These are phyloP conservation scores for Guaruba guarouba DNA, from an alignment of 2,113 vertebrate species.

Conservation along the genomic window DNA sequence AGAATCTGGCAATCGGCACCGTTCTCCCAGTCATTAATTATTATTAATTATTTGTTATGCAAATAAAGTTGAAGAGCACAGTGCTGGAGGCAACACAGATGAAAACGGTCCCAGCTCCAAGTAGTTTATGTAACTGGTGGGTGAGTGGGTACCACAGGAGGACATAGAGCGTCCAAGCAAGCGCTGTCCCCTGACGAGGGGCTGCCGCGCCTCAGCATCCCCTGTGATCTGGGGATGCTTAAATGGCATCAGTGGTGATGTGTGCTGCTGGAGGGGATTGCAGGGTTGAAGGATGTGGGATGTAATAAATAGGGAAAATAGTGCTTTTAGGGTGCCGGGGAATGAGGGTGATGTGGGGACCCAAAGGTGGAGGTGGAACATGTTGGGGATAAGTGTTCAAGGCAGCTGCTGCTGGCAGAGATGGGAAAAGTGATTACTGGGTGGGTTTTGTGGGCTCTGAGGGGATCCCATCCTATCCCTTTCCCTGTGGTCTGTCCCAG, in stretches of 20 bases:
- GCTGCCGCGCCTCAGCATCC: rapidly evolving
- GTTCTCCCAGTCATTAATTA: conserved; percentile 14
- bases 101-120: background rate
- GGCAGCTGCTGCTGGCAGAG: background rate
- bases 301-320: rapidly evolving
- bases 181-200: rapidly evolving
- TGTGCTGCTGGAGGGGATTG: background rate
- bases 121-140: background rate
- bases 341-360: too few species aligned
- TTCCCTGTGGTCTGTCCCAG: background rate
- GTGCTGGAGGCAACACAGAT: background rate
- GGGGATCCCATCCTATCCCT: background rate
- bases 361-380: rapidly evolving
- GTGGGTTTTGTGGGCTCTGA: background rate
- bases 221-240: background rate
- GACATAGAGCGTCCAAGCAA: rapidly evolving
- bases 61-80: conserved; percentile 14
- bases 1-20: conserved; percentile 14
- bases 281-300: background rate
- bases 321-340: background rate
- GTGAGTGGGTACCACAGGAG: rapidly evolving
- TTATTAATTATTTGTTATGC: conserved; percentile 68
- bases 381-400: background rate
- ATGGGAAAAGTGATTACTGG: rapidly evolving
- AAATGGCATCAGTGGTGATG: rapidly evolving